Conservation (phyloP, 2,888 invertebrate species). For the Orgyia antiqua region DNA sequence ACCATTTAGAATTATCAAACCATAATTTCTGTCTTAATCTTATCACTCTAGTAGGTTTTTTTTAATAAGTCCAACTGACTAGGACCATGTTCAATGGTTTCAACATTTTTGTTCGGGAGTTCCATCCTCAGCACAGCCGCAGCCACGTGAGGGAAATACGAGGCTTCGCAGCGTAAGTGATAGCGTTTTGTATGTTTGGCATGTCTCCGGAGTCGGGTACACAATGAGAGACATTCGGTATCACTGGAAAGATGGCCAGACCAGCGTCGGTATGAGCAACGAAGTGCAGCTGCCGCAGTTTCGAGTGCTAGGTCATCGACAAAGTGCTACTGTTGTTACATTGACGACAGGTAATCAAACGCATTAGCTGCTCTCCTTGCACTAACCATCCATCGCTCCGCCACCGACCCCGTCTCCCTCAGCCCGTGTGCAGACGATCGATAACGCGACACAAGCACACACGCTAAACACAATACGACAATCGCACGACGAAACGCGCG, state of each 20-base stretch:
- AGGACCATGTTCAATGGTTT: conserved; percentile 31
- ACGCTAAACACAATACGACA: conserved; percentile 65
- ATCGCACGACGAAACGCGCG: conserved; percentile 66
- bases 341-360: conserved; percentile 94
- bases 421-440: conserved; percentile 67
- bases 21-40: conserved; percentile 7
- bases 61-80: conserved; percentile 38
- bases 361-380: conserved; percentile 57
- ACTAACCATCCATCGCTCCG: conserved; percentile 60
- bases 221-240: conserved; percentile 98
- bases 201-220: conserved; percentile 92
- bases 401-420: conserved; percentile 72
- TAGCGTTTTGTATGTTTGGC: conserved; percentile 78
- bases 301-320: conserved; percentile 96
- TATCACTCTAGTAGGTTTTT: conserved; percentile 17
- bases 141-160: conserved; percentile 49
- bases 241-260: conserved; percentile 95
- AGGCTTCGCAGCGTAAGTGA: conserved; percentile 75
- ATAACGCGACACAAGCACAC: conserved; percentile 69
- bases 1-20: conserved; percentile 2
- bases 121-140: conserved; percentile 40
- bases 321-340: conserved; percentile 95
- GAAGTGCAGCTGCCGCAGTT: conserved; percentile 98
- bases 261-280: conserved; percentile 96
- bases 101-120: conserved; percentile 40